These are phyloP conservation scores for Eurosta solidaginis DNA, from an alignment of 1,140 invertebrate genomes.

Conservation along the genomic window DNA sequence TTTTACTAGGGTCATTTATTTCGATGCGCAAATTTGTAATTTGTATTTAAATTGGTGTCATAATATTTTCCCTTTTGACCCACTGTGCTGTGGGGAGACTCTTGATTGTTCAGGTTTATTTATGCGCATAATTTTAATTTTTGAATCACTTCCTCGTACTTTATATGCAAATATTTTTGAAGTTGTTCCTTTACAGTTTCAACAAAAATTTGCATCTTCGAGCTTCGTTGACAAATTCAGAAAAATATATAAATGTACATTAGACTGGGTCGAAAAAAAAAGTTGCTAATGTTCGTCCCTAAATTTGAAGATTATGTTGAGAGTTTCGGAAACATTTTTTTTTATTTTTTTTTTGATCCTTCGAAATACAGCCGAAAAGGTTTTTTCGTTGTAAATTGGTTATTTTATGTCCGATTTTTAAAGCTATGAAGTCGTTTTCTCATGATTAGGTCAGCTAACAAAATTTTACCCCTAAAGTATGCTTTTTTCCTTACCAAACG, in stretches of 20 bases:
- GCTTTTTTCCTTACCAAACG: too few relatives aligned
- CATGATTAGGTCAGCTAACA: too few relatives aligned
- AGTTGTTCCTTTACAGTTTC: conserved; percentile 16
- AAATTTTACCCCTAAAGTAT: too few relatives aligned
- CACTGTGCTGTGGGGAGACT: not conserved
- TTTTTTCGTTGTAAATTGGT: too few relatives aligned
- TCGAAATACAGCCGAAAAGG: too few relatives aligned
- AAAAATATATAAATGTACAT: not conserved
- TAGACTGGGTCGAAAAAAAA: not conserved
- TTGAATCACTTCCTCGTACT: not conserved
- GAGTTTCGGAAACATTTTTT: too few relatives aligned
- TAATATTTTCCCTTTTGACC: not conserved
- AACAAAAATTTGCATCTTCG: not conserved
- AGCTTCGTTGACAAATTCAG: not conserved
- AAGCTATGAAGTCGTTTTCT: too few relatives aligned
- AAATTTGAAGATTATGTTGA: too few relatives aligned
- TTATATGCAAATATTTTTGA: not conserved
- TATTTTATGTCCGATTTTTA: too few relatives aligned
- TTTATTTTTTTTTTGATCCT: too few relatives aligned
- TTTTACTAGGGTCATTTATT: too few relatives aligned
- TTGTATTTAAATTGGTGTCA: not conserved
- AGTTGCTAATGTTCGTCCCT: not conserved
- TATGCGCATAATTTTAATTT: conserved; percentile 37
- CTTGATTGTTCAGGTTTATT: not conserved
- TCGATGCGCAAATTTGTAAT: too few relatives aligned